Base-by-base conservation (phyloP, 2,797 vertebrate genomes). In the Silurus aristotelis region DNA sequence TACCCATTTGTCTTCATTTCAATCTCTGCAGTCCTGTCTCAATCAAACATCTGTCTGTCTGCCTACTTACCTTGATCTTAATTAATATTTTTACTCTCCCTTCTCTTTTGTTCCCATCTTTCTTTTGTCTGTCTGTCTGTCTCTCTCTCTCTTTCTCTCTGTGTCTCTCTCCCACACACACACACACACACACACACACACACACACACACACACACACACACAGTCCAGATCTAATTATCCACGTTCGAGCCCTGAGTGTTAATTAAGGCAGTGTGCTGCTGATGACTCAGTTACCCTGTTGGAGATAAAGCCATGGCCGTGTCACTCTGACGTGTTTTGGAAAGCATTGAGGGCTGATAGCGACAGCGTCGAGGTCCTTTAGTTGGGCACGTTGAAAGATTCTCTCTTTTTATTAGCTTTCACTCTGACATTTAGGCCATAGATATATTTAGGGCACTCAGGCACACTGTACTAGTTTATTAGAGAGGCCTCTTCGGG, bases 271-370 rank as follows among this genome's bases (percentile, higher is more conserved):
- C 89, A 88, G 89, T 89, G n/a, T 87, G 83, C 89, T 89, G 92
- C 85, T 94, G 93, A 94, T 93, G 92, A 93, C 91, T 95, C 93
- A 92, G 91, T 93, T 92, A 90, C 87, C 87, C 87, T 91, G 90
- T 88, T 76, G 85, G 88, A 83, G 68, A 66, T 83, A 43, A 84
- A 80, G 48, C 87, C 87, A 79, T 88, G 52, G 84, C 86, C 89
- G 81, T 89, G 87, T 87, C 81, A 46, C 83, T 83, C 61, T 84
- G 86, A 82, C 86, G 80, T 77, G 79, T 31, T 78, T 60, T 86
- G 48, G 63, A 83, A 87, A 85, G 83, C 87, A 56, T 52, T 12
- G 63, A 43, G 80, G 70, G 80, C 71, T 55, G 8, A 46, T 67
- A 66, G 83, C 38, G 25, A 73, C 71, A 73, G 67, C 67, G 55